These are phyloP conservation scores for Hanleya hanleyi DNA, from an alignment of 2,888 invertebrate genomes.

Conservation along the genomic window DNA sequence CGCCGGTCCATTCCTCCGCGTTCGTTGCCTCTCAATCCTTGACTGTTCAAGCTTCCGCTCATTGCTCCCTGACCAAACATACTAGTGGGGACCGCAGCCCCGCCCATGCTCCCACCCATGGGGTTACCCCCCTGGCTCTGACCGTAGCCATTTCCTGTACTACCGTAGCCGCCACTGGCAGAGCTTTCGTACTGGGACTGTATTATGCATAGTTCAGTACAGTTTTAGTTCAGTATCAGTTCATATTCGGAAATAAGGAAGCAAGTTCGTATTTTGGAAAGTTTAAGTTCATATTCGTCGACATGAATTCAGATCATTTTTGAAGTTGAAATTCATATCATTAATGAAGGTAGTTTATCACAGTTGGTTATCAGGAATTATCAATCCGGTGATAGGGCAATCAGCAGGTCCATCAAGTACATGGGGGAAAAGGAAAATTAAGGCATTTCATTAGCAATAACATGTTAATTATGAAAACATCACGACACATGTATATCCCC, in stretches of 20 bases:
- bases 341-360: conserved; percentile 3
- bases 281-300: too few species aligned
- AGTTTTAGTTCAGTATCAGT: too few species aligned
- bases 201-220: not conserved
- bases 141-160: conserved; percentile 1
- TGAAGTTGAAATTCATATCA: too few species aligned
- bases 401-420: conserved; percentile 26
- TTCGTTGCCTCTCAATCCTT: conserved; percentile 18
- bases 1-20: conserved; percentile 36
- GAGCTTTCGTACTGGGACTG: not conserved
- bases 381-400: conserved; percentile 12
- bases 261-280: too few species aligned
- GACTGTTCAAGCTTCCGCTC: conserved; percentile 16
- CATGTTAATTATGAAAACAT: not conserved
- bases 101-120: conserved; percentile 23
- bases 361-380: conserved; percentile 4
- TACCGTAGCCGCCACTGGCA: not conserved
- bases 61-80: conserved; percentile 9
- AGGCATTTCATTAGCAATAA: conserved; percentile 22
- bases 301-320: too few species aligned
- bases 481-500: not conserved
- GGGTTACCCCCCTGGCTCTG: conserved; percentile 26
- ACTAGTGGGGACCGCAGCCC: conserved; percentile 22
- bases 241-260: too few species aligned
- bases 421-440: conserved; percentile 28